Evolutionary conservation across 2,888 invertebrate genomes (phyloP), one percentile per base, ranked within the genome.

Genomic region (Rugalucina vietnamica): DNA sequence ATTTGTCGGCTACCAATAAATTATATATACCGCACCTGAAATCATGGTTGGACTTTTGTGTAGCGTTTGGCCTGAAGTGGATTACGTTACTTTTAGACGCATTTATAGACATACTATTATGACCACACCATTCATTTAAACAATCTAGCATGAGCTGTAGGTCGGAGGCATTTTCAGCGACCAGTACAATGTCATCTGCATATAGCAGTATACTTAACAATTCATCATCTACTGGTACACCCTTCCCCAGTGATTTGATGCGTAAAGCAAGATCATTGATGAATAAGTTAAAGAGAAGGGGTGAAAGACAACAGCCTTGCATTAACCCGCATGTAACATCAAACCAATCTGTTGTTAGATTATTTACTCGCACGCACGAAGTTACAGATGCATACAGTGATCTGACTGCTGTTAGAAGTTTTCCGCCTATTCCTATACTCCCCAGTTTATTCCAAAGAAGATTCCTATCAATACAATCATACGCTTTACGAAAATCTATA

Each of bases 321-420:
- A 65, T 74, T 69, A 21, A n/a, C n/a, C n/a, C n/a, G n/a, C n/a
- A n/a, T n/a, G n/a, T n/a, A n/a, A 76, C 76, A 24, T 32, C 32
- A 54, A 80, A 80, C 69, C 75, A 80, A n/a, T 80, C 69, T 18
- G 76, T 83, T 36, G 24, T 37, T 14, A 72, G 24, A 76, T 36
- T 37, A 57, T 83, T 83, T 1, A 83, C n/a, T n/a, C 76, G 70
- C 1, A 83, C n/a, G n/a, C n/a, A n/a, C n/a, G n/a, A n/a, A n/a
- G n/a, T n/a, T n/a, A 79, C 72, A 39, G 50, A 39, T 18, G 24
- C 14, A 70, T 83, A 83, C 39, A 79, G 21, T 36, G 79, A 79
- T 37, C 39, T 76, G 0, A 83, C 34, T n/a, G 83, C 79, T 32
- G n/a, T 27, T 18, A 76, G 24, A 43, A 83, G 27, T 36, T 76